Conservation (phyloP, 2,113 vertebrate genomes). For the Lipotes vexillifer region DNA sequence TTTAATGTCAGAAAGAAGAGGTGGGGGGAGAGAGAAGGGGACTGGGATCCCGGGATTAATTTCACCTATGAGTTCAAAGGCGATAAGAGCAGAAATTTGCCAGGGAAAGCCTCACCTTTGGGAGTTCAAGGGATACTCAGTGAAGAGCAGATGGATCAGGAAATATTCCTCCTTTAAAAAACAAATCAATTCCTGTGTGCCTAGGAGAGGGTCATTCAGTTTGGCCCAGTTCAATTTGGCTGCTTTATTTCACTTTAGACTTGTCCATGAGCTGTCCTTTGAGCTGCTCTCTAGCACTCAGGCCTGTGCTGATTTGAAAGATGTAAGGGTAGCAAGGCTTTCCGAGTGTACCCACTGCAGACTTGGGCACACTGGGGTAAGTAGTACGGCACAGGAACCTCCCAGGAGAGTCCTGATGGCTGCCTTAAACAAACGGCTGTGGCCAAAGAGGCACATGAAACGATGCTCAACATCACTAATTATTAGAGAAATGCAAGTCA, state of each 20-base stretch:
- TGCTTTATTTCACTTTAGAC: not conserved
- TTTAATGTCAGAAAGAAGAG: slow-evolving; percentile 42
- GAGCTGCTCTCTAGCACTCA: not conserved
- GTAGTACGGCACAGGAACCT: not conserved
- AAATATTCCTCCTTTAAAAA: not conserved
- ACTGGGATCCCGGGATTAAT: not conserved
- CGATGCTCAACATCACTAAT: too few relatives aligned
- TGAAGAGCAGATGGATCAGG: not conserved
- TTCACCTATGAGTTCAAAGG: slow-evolving; percentile 5
- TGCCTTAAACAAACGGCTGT: not conserved
- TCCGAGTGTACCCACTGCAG: not conserved
- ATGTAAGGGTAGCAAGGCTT: not conserved
- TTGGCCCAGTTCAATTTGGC: not conserved
- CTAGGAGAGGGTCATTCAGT: not conserved
- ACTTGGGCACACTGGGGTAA: not conserved
- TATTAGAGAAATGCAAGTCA: too few relatives aligned
- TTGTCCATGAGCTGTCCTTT: not conserved
- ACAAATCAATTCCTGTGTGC: not conserved
- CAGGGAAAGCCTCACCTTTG: not conserved
- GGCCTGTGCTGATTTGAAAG: not conserved
- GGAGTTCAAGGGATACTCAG: not conserved
- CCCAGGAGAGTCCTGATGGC: not conserved
- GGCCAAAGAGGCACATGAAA: not conserved
- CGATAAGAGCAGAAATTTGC: not conserved
- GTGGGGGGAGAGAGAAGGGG: not conserved